A percentile compares a stretch with the other conserved stretches of the same genome.
These are phyloP conservation scores for Oryzias woworae DNA, from an alignment of 2,113 vertebrate genomes.

Conservation along the genomic window DNA sequence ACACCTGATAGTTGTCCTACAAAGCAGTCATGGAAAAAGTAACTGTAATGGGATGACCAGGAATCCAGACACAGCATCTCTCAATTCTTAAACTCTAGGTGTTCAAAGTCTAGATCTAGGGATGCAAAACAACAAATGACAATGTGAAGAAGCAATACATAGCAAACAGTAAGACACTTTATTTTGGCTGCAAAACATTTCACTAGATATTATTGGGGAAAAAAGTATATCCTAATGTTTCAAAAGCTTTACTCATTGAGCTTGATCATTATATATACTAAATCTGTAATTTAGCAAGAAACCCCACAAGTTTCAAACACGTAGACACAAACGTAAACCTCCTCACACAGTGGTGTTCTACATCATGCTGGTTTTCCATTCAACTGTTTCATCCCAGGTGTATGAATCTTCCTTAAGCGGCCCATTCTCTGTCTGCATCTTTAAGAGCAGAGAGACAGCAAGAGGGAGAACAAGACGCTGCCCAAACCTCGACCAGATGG, in stretches of 20 bases:
- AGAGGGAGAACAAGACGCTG: slow-evolving; percentile 7
- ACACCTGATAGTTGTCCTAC: slow-evolving; percentile 63
- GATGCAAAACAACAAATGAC: too few relatives aligned
- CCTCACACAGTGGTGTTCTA: slow-evolving; percentile 9
- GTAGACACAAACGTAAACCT: slow-evolving; percentile 7
- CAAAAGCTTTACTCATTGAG: background rate
- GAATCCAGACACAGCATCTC: slow-evolving; percentile 10
- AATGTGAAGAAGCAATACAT: too few relatives aligned
- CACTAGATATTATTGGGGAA: slow-evolving; percentile 1
- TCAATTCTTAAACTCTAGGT: too few relatives aligned
- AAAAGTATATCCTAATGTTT: background rate
- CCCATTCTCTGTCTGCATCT: slow-evolving; percentile 4
- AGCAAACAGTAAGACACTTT: too few relatives aligned
- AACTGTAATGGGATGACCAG: slow-evolving; percentile 23
- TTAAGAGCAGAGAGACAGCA: slow-evolving; percentile 7
- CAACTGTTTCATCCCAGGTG: slow-evolving; percentile 25
- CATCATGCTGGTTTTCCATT: slow-evolving; percentile 27
- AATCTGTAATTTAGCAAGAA: slow-evolving; percentile 43
- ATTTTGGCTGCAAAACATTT: slow-evolving; percentile 9
- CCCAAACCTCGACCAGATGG: slow-evolving; percentile 63
- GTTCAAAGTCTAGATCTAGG: too few relatives aligned
- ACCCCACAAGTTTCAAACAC: background rate
- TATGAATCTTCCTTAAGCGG: slow-evolving; percentile 13
- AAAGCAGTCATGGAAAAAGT: slow-evolving; percentile 31
- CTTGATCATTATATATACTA: background rate